A percentile compares a stretch with the other conserved stretches of the same genome.
phyloP scores from a whole-genome alignment of 2,888 invertebrate species.

The Hedya salicella region DNA sequence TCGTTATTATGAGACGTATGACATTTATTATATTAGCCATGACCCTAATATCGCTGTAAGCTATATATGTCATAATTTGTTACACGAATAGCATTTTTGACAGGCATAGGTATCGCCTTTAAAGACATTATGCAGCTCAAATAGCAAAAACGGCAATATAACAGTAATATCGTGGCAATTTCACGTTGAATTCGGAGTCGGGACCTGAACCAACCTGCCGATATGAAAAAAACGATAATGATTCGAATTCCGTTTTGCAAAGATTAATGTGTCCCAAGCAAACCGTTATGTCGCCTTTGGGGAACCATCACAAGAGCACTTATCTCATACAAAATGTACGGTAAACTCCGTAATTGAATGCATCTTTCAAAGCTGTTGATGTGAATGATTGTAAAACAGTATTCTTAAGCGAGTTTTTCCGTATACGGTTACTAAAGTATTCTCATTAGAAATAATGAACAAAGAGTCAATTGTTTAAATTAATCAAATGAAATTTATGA shows the following conservation, averaged over 20 bases:
- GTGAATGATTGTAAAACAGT: conserved; percentile 18
- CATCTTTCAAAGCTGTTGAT: conserved; percentile 29
- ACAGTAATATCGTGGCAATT: too few species aligned
- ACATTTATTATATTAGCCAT: too few species aligned
- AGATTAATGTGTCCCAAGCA: conserved; percentile 45
- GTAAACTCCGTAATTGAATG: conserved; percentile 26
- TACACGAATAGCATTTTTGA: too few species aligned
- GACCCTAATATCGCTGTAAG: too few species aligned
- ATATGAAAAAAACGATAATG: conserved; percentile 29
- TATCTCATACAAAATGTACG: conserved; percentile 43
- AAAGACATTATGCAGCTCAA: too few species aligned
- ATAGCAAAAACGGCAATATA: too few species aligned
- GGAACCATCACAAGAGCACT: conserved; percentile 42
- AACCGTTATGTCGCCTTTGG: conserved; percentile 47
- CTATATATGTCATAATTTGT: too few species aligned
- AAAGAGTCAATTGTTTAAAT: neutral
- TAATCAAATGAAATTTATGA: neutral
- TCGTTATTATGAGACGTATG: too few species aligned
- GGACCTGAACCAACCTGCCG: conserved; percentile 14
- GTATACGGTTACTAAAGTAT: conserved; percentile 7
- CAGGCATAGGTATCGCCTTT: too few species aligned
- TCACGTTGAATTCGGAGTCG: too few species aligned
- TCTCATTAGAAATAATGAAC: conserved; percentile 19
- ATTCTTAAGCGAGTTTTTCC: conserved; percentile 3
- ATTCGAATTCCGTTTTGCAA: conserved; percentile 29